A percentile compares a stretch with the other conserved stretches of the same genome.
phyloP scores from a whole-genome alignment of 2,888 invertebrate genomes.

The Calameuta filiformis region DNA sequence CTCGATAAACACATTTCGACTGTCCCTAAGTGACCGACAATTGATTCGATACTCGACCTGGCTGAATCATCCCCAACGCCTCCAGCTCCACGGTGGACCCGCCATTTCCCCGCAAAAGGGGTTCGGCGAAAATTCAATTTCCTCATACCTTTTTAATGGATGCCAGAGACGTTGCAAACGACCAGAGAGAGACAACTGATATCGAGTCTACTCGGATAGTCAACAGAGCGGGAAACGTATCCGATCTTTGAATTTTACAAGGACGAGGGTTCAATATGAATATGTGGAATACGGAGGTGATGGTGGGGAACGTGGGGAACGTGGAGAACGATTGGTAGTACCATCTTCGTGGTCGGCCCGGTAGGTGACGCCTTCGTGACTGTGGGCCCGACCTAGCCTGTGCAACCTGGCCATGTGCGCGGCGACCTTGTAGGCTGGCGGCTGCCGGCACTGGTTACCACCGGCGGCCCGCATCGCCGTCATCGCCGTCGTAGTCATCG shows the following conservation, averaged over 20 bases:
- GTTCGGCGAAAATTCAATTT: no score
- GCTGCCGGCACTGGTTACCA: slow-evolving; percentile 70
- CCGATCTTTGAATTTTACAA: neutral
- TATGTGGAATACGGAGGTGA: neutral
- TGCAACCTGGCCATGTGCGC: slow-evolving; percentile 88
- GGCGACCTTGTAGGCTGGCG: slow-evolving; percentile 86
- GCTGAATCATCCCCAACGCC: neutral
- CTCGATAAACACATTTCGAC: neutral
- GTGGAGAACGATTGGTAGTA: slow-evolving; percentile 45
- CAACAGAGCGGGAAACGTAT: neutral
- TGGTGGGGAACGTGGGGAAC: slow-evolving; percentile 4
- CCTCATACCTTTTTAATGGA: no score
- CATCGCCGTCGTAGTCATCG: slow-evolving; percentile 35
- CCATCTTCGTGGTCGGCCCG: slow-evolving; percentile 77
- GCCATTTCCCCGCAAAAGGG: no score
- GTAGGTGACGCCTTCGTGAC: slow-evolving; percentile 86
- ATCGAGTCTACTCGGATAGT: neutral
- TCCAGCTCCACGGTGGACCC: neutral
- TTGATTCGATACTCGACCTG: neutral
- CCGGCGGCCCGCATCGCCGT: slow-evolving; percentile 48
- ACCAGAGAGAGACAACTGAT: neutral
- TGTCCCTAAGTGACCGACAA: no score
- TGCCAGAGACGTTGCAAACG: no score
- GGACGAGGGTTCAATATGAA: neutral
- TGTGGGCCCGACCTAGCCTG: slow-evolving; percentile 84